Evolutionary conservation across 2,113 vertebrate species (phyloP).

Genomic region (Salvator merianae): DNA sequence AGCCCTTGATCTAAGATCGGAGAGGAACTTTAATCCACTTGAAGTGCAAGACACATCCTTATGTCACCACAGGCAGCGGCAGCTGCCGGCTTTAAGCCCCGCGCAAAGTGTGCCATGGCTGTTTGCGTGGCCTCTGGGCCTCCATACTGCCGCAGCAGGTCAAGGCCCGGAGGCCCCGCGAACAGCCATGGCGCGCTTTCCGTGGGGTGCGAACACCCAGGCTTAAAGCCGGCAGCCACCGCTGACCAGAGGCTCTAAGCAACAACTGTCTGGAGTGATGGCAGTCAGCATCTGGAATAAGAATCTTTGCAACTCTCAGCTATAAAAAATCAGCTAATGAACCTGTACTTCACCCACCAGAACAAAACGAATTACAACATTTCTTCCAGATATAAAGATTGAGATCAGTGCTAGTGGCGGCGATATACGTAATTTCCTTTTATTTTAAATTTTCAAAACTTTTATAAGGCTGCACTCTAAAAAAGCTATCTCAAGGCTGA

Average conservation of each 20-base stretch:
- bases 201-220: too few species aligned
- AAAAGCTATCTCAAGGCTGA: too few species aligned
- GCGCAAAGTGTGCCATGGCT: too few species aligned
- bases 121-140: too few species aligned
- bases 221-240: too few species aligned
- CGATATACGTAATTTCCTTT: background rate
- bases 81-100: too few species aligned
- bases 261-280: background rate
- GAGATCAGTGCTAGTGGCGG: background rate
- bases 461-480: too few species aligned
- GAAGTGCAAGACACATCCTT: background rate
- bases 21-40: constrained; percentile 21
- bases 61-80: too few species aligned
- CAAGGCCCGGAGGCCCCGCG: too few species aligned
- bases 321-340: background rate
- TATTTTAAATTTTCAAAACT: too few species aligned
- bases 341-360: background rate
- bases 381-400: background rate
- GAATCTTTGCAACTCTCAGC: background rate
- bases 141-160: too few species aligned
- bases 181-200: too few species aligned
- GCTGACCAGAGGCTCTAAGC: background rate
- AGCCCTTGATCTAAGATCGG: background rate
- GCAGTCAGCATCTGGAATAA: background rate
- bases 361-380: background rate